Evolutionary conservation across 2,888 invertebrate species (phyloP).

Genomic region (Chalcosyrphus nemorum): DNA sequence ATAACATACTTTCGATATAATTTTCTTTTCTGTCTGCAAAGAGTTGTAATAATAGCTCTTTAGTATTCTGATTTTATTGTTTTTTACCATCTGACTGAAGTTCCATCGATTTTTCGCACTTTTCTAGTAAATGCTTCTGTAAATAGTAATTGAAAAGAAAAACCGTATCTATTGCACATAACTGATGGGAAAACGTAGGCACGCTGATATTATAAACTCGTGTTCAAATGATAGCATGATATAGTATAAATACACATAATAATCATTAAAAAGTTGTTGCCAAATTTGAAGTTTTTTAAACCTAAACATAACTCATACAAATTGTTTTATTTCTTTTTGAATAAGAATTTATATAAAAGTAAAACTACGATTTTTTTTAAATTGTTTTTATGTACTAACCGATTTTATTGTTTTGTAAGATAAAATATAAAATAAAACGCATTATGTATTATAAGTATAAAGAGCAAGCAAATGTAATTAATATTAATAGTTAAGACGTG

Average conservation of each 20-base stretch:
- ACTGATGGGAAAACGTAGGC: not conserved
- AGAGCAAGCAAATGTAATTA: constrained; percentile 47
- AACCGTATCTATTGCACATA: constrained; percentile 37
- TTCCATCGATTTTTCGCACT: constrained; percentile 3
- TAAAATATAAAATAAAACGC: constrained; percentile 15
- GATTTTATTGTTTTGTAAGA: constrained; percentile 59
- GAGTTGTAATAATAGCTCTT: constrained; percentile 10
- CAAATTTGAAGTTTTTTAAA: constrained; percentile 40
- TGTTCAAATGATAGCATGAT: not conserved
- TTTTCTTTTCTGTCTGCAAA: not conserved
- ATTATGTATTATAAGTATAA: constrained; percentile 7
- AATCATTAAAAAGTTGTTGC: constrained; percentile 55
- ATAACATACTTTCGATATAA: not conserved
- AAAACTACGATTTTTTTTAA: constrained; percentile 1
- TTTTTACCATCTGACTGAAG: not conserved
- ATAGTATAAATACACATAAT: not conserved
- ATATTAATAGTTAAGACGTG: constrained; percentile 63
- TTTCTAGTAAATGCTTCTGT: not conserved
- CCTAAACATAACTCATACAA: not conserved
- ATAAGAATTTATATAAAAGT: not conserved
- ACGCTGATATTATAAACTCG: not conserved
- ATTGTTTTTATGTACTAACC: constrained; percentile 24
- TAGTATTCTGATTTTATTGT: not conserved
- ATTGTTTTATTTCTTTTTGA: not conserved
- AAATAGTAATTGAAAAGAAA: constrained; percentile 20